phyloP scores from a whole-genome alignment of 2,797 vertebrate species.

The Paratrypauchen microcephalus region DNA sequence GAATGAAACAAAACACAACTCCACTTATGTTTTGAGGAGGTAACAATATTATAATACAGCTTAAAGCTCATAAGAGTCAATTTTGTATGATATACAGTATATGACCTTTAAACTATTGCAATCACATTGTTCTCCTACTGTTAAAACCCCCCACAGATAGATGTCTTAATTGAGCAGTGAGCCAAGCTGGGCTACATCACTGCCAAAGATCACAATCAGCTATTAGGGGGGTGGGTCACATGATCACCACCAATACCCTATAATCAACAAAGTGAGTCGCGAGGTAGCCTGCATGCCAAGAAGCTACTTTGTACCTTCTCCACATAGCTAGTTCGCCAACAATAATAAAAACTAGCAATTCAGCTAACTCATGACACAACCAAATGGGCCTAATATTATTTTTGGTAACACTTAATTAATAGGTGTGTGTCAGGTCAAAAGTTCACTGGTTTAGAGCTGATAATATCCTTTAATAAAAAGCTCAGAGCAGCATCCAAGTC shows the following conservation, averaged over 20 bases:
- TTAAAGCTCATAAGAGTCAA: too few species aligned
- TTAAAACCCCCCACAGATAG: neutral
- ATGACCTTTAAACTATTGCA: too few species aligned
- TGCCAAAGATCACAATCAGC: constrained; percentile 39
- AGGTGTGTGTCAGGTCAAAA: constrained; percentile 25
- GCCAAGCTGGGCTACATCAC: neutral
- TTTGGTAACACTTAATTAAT: constrained; percentile 27
- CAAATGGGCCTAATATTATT: constrained; percentile 41
- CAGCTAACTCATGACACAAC: constrained; percentile 6
- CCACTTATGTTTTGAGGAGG: too few species aligned
- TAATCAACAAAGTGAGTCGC: constrained; percentile 39
- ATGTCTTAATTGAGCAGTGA: neutral
- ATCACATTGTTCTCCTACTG: neutral
- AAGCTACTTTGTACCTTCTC: constrained; percentile 45
- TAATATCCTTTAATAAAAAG: constrained; percentile 8
- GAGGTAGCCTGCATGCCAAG: constrained; percentile 39
- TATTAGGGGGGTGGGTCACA: constrained; percentile 38
- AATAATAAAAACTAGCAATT: constrained; percentile 42
- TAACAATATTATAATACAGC: too few species aligned
- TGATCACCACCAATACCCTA: constrained; percentile 26
- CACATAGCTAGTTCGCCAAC: constrained; percentile 45
- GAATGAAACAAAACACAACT: too few species aligned
- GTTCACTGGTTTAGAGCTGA: constrained; percentile 20
- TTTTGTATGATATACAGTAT: too few species aligned
- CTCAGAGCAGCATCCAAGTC: constrained; percentile 9